Conservation (phyloP, 2,113 vertebrate species). For the Bos indicus region DNA sequence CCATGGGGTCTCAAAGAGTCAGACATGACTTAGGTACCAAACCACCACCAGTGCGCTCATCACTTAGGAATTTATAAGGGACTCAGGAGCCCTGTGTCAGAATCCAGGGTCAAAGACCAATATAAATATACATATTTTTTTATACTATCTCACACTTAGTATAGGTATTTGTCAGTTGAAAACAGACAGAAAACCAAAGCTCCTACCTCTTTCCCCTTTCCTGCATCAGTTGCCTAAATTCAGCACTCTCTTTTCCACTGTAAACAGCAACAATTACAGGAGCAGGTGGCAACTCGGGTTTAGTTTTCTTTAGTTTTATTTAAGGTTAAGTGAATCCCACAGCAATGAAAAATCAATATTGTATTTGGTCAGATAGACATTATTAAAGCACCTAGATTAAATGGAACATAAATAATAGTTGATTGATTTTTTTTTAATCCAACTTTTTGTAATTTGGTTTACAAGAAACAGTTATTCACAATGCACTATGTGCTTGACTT, state of each 20-base stretch:
- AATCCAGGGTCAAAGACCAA: not conserved
- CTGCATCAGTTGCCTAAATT: not conserved
- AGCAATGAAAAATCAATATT: conserved; percentile 59
- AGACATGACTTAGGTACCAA: not conserved
- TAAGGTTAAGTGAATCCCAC: conserved; percentile 54
- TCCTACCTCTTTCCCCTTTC: not conserved
- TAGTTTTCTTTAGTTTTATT: conserved; percentile 56
- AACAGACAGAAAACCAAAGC: not conserved
- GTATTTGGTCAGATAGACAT: conserved; percentile 57
- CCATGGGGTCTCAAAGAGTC: not conserved
- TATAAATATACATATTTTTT: not conserved
- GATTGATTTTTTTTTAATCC: conserved; percentile 63
- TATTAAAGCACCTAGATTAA: conserved; percentile 66
- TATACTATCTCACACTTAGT: not conserved
- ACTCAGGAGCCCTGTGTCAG: not conserved
- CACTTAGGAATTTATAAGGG: not conserved
- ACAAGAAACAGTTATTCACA: conserved; percentile 44
- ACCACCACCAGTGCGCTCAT: not conserved
- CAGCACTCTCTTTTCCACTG: not conserved
- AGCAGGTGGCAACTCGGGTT: not conserved
- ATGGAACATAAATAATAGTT: conserved; percentile 55
- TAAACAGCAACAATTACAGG: conserved; percentile 16
- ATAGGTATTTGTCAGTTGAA: not conserved
- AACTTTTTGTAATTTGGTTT: conserved; percentile 44
- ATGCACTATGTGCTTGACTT: not conserved